phyloP scores from a whole-genome alignment of 2,888 invertebrate species.

The Hemaris fuciformis region DNA sequence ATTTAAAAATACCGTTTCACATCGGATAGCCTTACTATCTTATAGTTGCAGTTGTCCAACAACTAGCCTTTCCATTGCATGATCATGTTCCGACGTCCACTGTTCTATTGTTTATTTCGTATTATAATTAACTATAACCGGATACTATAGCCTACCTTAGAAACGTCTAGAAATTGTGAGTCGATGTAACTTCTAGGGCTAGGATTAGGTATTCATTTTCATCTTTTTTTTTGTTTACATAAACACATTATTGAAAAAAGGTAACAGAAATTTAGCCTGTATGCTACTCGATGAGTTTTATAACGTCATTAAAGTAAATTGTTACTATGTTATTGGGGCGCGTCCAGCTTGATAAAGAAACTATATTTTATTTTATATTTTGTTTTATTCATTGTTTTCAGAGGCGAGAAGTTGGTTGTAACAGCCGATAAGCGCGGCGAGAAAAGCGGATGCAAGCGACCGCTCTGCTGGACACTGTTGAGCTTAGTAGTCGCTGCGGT shows the following conservation, averaged over 20 bases:
- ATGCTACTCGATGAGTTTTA: no score
- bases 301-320: no score
- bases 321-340: no score
- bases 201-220: no score
- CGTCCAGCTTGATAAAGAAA: no score
- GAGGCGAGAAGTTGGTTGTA: slow-evolving; percentile 91
- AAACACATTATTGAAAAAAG: no score
- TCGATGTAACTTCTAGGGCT: no score
- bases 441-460: slow-evolving; percentile 84
- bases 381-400: slow-evolving; percentile 66
- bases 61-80: slow-evolving; percentile 1
- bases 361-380: neutral
- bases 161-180: neutral
- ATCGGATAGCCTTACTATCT: no score
- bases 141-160: neutral
- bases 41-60: neutral
- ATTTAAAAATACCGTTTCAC: no score
- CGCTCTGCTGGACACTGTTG: slow-evolving; percentile 87
- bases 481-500: slow-evolving; percentile 84
- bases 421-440: slow-evolving; percentile 90
- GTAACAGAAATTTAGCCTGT: no score
- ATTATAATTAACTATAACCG: neutral
- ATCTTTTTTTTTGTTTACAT: no score
- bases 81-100: neutral
- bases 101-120: neutral